Percentiles rank a stretch among this genome's conserved stretches.
Conservation (phyloP, 2,888 invertebrate genomes). For the Hoplodrina ambigua region DNA sequence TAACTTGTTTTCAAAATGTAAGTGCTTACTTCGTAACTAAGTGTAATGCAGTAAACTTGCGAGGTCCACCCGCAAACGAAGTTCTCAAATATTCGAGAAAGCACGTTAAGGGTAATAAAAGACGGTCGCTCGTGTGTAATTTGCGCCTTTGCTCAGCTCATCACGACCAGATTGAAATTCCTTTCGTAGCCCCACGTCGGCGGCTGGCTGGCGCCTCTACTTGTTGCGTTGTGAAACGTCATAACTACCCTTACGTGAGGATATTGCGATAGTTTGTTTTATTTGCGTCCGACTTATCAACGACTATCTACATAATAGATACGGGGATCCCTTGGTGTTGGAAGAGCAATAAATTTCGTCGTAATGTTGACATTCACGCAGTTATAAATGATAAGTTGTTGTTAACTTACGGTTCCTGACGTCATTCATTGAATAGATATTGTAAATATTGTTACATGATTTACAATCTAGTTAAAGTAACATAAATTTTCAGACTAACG, state of each 20-base stretch:
- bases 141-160: constrained; percentile 85
- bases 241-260: constrained; percentile 85
- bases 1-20: constrained; percentile 11
- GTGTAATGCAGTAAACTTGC: constrained; percentile 33
- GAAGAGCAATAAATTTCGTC: constrained; percentile 36
- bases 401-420: constrained; percentile 5
- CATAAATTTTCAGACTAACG: background rate
- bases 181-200: constrained; percentile 78
- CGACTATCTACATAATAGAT: constrained; percentile 43
- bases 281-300: constrained; percentile 71
- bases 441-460: background rate
- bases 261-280: constrained; percentile 77
- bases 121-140: constrained; percentile 81
- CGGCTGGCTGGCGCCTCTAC: constrained; percentile 83
- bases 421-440: constrained; percentile 6
- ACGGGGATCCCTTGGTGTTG: constrained; percentile 18
- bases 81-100: constrained; percentile 63
- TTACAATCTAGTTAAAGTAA: background rate
- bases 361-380: constrained; percentile 27
- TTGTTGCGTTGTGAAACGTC: constrained; percentile 86
- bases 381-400: constrained; percentile 21
- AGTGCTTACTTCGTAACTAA: constrained; percentile 14
- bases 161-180: constrained; percentile 89
- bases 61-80: constrained; percentile 51
- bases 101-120: constrained; percentile 70